Evolutionary conservation across 2,888 invertebrate genomes (phyloP), one percentile per base, ranked within the genome.

Genomic region (Strigamia crassipes): DNA sequence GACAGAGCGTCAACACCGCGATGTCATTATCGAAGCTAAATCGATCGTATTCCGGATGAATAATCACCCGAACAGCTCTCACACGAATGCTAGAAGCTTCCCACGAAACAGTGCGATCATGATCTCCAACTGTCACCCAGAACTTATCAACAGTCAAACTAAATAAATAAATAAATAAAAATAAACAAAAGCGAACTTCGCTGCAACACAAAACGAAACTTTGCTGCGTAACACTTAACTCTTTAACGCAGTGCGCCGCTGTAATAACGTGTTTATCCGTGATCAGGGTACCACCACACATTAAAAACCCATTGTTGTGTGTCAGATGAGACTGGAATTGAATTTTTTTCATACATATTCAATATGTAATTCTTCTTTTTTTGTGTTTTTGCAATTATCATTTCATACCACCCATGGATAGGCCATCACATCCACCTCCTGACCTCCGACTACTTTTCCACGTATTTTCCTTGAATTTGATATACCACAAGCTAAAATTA

Each of bases 121-220:
- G 81, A 66, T 81, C 81, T 1, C 81, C 81, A 56, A 81, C 81
- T 66, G 81, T 81, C 61, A 66, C 81, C 81, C 61, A 66, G 61
- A 81, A 42, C n/a, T 42, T 27, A 31, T 31, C 23, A 13, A 41
- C 31, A 5, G 41, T 34, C 13, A 42, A 78, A 21, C 78, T 78
- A 21, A 78, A 27, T 3, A 38, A 38, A 38, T 0, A 38, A 38
- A 38, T 4, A 38, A 38, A 5, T 0, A 38, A 13, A 12, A 41
- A n/a, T 31, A 13, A 21, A 13, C 6, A 23, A 61, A 13, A 21
- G 61, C n/a, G 56, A 41, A 46, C 12, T n/a, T n/a, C n/a, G n/a
- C n/a, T n/a, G n/a, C n/a, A n/a, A n/a, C n/a, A 38, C 38, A 38
- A 38, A 38, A 6, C 4, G 8, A 38, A 38, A 38, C 56, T 56